Percentiles rank a stretch among this genome's conserved stretches.
phyloP scores from a whole-genome alignment of 2,888 invertebrate species.

The Pachliopta kotzebuea region DNA sequence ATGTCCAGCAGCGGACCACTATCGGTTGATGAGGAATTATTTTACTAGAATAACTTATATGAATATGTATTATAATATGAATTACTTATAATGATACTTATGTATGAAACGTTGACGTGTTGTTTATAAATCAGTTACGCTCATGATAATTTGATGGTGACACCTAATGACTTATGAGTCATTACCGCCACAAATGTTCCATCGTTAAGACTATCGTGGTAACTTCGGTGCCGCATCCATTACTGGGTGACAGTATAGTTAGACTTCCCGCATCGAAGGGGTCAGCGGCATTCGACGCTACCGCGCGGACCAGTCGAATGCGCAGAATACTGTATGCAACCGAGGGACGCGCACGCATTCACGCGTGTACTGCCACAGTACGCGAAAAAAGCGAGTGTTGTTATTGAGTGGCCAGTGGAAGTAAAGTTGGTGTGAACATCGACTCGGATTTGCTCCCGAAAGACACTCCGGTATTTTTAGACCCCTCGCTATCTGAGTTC shows the following conservation, averaged over 20 bases:
- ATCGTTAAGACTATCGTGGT: conserved; percentile 23
- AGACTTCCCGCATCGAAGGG: conserved; percentile 57
- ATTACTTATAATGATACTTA: not conserved
- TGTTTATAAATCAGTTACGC: conserved; percentile 5
- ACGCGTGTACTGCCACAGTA: conserved; percentile 36
- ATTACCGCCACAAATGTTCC: conserved; percentile 9
- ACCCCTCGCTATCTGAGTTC: conserved; percentile 36
- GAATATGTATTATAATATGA: too few relatives aligned
- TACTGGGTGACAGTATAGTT: conserved; percentile 31
- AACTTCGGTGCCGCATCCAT: conserved; percentile 42
- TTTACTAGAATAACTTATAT: not conserved
- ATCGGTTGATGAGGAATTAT: too few relatives aligned
- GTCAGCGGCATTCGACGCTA: conserved; percentile 48
- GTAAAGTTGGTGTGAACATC: conserved; percentile 48
- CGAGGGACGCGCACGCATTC: conserved; percentile 46
- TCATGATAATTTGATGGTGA: conserved; percentile 6
- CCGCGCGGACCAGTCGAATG: conserved; percentile 34
- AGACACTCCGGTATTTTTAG: conserved; percentile 65
- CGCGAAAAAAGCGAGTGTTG: conserved; percentile 42
- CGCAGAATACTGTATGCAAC: conserved; percentile 46
- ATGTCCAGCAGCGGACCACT: too few relatives aligned
- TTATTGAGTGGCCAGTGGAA: conserved; percentile 44
- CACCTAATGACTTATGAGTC: conserved; percentile 24
- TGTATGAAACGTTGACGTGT: not conserved
- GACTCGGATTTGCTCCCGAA: conserved; percentile 39